Percentiles rank a stretch among this genome's conserved stretches.
These are phyloP conservation scores for Hemibagrus guttatus DNA, from an alignment of 2,797 vertebrate species.

Conservation along the genomic window DNA sequence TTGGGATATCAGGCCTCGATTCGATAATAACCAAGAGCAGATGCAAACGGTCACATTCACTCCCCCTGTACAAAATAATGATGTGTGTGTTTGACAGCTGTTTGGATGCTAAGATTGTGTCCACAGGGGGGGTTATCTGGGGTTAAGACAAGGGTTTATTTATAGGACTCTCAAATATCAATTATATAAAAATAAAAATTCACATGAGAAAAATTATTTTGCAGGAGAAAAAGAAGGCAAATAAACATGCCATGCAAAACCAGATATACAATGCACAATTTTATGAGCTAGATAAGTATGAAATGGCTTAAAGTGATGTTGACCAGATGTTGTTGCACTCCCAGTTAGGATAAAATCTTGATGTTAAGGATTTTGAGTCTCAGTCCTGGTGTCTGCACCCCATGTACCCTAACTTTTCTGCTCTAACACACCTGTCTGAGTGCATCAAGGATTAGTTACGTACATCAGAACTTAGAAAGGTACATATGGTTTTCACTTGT, in stretches of 20 bases:
- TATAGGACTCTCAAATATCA: constrained; percentile 5
- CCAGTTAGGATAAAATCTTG: constrained; percentile 27
- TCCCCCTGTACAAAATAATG: not conserved
- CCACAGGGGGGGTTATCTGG: constrained; percentile 7
- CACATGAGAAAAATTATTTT: not conserved
- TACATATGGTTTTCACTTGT: constrained; percentile 10
- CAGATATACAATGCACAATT: constrained; percentile 4
- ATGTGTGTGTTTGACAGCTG: constrained; percentile 34
- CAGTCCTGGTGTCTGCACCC: not conserved
- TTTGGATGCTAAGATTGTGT: constrained; percentile 26
- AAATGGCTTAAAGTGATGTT: not conserved
- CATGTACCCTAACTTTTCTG: not conserved
- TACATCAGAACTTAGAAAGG: not conserved
- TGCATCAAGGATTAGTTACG: not conserved
- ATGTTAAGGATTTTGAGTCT: not conserved
- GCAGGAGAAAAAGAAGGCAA: not conserved
- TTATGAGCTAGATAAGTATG: not conserved
- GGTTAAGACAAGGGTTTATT: constrained; percentile 24
- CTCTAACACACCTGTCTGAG: not conserved
- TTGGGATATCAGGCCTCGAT: constrained; percentile 9
- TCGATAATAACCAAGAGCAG: constrained; percentile 37
- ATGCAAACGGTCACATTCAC: constrained; percentile 19
- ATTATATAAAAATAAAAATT: not conserved
- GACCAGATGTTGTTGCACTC: constrained; percentile 33
- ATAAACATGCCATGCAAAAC: constrained; percentile 2